Percentiles rank a stretch among this genome's conserved stretches.
Conservation (phyloP, 2,888 invertebrate genomes). For the Blera fallax region DNA sequence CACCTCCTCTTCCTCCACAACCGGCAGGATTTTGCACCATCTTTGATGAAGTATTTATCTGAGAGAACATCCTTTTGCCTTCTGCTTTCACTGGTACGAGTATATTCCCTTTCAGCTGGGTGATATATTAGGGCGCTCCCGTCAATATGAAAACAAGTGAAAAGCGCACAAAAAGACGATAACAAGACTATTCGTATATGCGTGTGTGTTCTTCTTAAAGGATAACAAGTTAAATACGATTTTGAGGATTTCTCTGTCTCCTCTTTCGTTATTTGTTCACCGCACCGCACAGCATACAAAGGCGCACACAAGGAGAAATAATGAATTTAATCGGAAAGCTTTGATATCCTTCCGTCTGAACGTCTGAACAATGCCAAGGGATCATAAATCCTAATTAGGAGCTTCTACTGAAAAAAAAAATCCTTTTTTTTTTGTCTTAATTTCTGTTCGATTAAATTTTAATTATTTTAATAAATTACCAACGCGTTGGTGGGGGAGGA, state of each 20-base stretch:
- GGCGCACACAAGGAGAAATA: conserved; percentile 29
- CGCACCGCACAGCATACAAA: background rate
- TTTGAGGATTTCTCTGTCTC: conserved; percentile 31
- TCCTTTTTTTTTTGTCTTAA: conserved; percentile 18
- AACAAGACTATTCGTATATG: conserved; percentile 33
- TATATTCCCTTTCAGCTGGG: conserved; percentile 19
- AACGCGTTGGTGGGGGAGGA: background rate
- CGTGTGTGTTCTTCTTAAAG: conserved; percentile 15
- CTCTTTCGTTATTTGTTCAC: conserved; percentile 4
- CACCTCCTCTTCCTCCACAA: background rate
- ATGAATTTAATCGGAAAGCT: conserved; percentile 67
- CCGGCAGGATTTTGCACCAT: conserved; percentile 44
- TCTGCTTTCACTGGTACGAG: conserved; percentile 7
- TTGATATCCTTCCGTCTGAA: conserved; percentile 38
- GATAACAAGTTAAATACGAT: conserved; percentile 70
- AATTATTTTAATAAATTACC: conserved; percentile 68
- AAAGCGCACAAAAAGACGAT: conserved; percentile 53
- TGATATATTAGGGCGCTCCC: conserved; percentile 69
- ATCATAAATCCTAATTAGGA: conserved; percentile 65
- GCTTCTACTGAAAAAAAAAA: conserved; percentile 1
- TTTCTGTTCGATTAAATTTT: conserved; percentile 62
- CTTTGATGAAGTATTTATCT: conserved; percentile 70
- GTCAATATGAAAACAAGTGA: conserved; percentile 66
- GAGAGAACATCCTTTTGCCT: conserved; percentile 61
- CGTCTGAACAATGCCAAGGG: background rate